Conservation (phyloP, 1,140 invertebrate genomes). For the Bombus huntii region DNA sequence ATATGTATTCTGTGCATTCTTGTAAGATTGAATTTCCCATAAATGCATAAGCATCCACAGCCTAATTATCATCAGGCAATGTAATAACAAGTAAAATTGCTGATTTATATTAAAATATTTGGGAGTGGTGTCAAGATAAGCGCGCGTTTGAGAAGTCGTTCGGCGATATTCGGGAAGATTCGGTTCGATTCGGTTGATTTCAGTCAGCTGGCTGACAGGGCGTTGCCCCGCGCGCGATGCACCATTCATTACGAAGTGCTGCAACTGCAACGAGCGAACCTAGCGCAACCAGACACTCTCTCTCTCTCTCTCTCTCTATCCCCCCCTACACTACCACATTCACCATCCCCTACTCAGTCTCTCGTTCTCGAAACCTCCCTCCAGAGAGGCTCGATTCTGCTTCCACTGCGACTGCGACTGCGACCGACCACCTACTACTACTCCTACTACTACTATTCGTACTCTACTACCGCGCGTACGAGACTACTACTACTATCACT, state of each 20-base stretch:
- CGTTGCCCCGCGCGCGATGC: constrained; percentile 74
- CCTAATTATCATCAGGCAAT: too few species aligned
- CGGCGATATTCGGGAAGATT: constrained; percentile 49
- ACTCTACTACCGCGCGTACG: constrained; percentile 43
- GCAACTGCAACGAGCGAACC: constrained; percentile 65
- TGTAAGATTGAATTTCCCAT: too few species aligned
- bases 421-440: constrained; percentile 56
- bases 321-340: background rate
- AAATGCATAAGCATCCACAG: too few species aligned
- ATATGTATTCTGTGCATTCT: too few species aligned
- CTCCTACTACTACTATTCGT: constrained; percentile 59
- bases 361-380: constrained; percentile 1
- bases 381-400: constrained; percentile 52
- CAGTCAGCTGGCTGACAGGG: constrained; percentile 78
- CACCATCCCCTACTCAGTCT: constrained; percentile 22
- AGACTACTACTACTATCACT: constrained; percentile 30
- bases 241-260: constrained; percentile 74
- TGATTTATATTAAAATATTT: background rate
- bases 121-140: background rate
- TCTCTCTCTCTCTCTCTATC: background rate
- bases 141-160: background rate
- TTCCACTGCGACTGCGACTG: constrained; percentile 33
- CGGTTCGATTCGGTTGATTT: constrained; percentile 70
- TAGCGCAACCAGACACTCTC: constrained; percentile 64
- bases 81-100: background rate